A percentile compares a stretch with the other conserved stretches of the same genome.
These are phyloP conservation scores for Psittacara wagleri DNA, from an alignment of 2,113 vertebrate genomes.

Conservation along the genomic window DNA sequence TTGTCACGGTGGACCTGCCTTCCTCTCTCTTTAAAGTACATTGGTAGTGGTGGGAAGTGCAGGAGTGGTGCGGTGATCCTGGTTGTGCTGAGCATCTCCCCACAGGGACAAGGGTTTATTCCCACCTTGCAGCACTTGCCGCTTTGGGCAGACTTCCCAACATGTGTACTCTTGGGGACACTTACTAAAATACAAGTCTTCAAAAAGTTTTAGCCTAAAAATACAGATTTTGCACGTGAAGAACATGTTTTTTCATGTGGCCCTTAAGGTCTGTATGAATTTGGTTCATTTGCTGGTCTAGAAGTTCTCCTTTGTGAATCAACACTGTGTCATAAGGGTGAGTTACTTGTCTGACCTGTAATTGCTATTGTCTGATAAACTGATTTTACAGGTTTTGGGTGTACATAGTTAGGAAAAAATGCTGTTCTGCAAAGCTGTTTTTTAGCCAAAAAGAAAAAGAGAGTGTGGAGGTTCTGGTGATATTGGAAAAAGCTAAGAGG, in stretches of 20 bases:
- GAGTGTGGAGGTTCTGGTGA: neutral
- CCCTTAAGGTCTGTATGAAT: neutral
- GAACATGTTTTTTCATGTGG: neutral
- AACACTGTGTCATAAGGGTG: neutral
- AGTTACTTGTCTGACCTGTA: neutral
- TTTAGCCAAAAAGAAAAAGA: neutral
- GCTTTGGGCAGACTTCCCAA: neutral
- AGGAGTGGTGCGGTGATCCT: slow-evolving; percentile 53
- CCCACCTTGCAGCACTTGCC: neutral
- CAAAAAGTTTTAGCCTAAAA: neutral
- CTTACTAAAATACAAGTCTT: neutral
- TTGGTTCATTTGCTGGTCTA: neutral
- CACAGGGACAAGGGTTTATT: neutral
- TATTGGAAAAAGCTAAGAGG: neutral
- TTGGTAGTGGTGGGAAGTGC: slow-evolving; percentile 58
- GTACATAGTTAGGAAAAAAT: neutral
- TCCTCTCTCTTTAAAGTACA: slow-evolving; percentile 46
- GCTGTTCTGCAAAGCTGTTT: neutral
- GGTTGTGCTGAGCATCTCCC: neutral
- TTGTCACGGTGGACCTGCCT: slow-evolving; percentile 61
- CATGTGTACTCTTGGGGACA: fast-evolving
- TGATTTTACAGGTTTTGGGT: neutral
- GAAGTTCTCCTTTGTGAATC: neutral
- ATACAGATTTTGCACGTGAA: neutral
- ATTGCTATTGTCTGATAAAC: neutral